These are phyloP conservation scores for Psylliodes chrysocephalus DNA, from an alignment of 2,888 invertebrate genomes.

Conservation along the genomic window DNA sequence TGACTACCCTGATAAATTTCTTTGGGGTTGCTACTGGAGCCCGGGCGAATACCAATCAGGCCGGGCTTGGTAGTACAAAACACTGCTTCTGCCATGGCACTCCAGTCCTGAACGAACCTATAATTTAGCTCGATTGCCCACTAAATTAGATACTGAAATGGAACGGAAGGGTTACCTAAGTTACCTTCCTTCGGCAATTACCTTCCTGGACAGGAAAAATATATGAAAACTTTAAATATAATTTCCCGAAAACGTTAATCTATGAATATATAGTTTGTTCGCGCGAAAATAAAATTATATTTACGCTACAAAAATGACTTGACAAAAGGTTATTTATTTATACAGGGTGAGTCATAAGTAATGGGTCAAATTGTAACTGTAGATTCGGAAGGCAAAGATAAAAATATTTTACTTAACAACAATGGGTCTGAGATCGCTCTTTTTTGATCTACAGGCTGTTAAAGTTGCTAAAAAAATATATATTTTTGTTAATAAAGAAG, in stretches of 20 bases:
- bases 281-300: neutral
- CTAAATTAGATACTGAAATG: constrained; percentile 34
- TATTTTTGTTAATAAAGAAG: too few species aligned
- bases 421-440: too few species aligned
- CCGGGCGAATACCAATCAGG: neutral
- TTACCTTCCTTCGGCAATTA: constrained; percentile 17
- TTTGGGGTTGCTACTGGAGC: neutral
- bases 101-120: constrained; percentile 26
- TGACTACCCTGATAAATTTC: neutral
- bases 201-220: constrained; percentile 16
- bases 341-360: too few species aligned
- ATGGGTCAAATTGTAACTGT: too few species aligned
- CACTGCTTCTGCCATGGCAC: constrained; percentile 15
- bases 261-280: constrained; percentile 1
- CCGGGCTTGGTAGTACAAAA: neutral
- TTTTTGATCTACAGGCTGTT: too few species aligned
- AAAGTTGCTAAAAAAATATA: too few species aligned
- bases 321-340: too few species aligned
- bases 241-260: constrained; percentile 1
- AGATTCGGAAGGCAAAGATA: too few species aligned
- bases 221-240: constrained; percentile 15
- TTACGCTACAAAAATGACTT: neutral
- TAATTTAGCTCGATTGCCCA: constrained; percentile 34
- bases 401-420: too few species aligned
- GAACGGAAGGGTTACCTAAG: constrained; percentile 32